A percentile compares a stretch with the other conserved stretches of the same genome.
These are phyloP conservation scores for Diorhabda carinulata DNA, from an alignment of 1,140 invertebrate species.

Conservation along the genomic window DNA sequence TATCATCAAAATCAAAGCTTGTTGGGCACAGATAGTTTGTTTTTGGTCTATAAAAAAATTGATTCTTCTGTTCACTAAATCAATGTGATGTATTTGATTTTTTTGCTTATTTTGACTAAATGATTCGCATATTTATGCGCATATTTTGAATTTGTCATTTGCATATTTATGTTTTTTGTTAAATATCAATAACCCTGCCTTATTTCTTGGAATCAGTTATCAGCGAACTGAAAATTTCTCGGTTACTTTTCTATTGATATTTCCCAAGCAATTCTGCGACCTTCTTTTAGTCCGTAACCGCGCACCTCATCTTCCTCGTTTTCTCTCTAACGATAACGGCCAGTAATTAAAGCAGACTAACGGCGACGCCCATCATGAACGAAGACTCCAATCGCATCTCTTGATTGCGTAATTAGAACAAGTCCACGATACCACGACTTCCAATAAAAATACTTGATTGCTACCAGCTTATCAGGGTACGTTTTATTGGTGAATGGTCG, in stretches of 20 bases:
- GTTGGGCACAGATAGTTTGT: too few relatives aligned
- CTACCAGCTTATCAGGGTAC: conserved; percentile 21
- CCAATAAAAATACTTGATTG: conserved; percentile 34
- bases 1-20: too few relatives aligned
- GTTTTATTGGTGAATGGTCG: conserved; percentile 16
- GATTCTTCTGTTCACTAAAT: too few relatives aligned
- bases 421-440: conserved; percentile 31
- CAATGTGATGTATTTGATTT: too few relatives aligned
- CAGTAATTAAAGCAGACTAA: conserved; percentile 38
- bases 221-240: too few relatives aligned
- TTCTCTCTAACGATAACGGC: conserved; percentile 16
- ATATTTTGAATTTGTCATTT: too few relatives aligned
- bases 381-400: conserved; percentile 32
- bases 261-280: background rate
- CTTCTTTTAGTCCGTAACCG: background rate
- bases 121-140: too few relatives aligned
- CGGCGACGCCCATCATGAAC: conserved; percentile 25
- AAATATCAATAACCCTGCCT: too few relatives aligned
- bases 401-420: conserved; percentile 43
- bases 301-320: background rate
- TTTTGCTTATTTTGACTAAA: too few relatives aligned
- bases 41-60: too few relatives aligned
- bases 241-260: background rate
- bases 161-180: too few relatives aligned
- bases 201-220: too few relatives aligned